Conservation (phyloP, 2,888 invertebrate genomes). For the Microplitis deprimator region DNA sequence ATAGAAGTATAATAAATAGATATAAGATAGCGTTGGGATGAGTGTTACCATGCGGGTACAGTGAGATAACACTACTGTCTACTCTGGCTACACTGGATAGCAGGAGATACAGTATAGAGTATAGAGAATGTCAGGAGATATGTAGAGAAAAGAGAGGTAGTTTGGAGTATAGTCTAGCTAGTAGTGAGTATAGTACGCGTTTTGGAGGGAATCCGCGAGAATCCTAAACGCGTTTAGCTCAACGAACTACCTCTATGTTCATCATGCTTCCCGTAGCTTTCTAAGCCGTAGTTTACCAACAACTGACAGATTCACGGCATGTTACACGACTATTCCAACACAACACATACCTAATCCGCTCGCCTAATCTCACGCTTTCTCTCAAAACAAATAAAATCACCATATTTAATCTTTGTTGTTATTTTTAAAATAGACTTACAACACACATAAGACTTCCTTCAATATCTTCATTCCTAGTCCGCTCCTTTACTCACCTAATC, state of each 20-base stretch:
- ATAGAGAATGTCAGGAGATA: constrained; percentile 31
- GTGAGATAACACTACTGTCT: neutral
- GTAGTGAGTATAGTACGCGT: constrained; percentile 44
- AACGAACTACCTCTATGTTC: constrained; percentile 64
- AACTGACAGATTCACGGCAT: constrained; percentile 67
- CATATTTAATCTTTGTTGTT: constrained; percentile 5
- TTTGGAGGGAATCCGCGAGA: constrained; percentile 63
- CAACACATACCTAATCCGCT: constrained; percentile 53
- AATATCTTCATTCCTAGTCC: constrained; percentile 51
- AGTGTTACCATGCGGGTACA: neutral
- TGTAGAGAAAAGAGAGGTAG: constrained; percentile 21
- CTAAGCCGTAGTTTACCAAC: constrained; percentile 81
- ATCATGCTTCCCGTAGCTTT: constrained; percentile 74
- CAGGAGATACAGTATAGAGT: constrained; percentile 10
- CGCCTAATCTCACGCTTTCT: constrained; percentile 31
- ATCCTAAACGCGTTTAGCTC: constrained; percentile 69
- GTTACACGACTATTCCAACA: constrained; percentile 23
- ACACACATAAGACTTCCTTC: constrained; percentile 27
- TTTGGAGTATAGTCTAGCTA: constrained; percentile 35
- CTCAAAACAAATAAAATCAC: constrained; percentile 7
- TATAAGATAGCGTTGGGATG: neutral
- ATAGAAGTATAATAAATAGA: neutral
- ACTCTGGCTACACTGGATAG: neutral
- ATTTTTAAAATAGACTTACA: constrained; percentile 9
- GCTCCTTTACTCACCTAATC: constrained; percentile 55